A percentile compares a stretch with the other conserved stretches of the same genome.
Evolutionary conservation across 2,113 vertebrate genomes (phyloP).

Genomic region (Coryphaenoides rupestris): DNA sequence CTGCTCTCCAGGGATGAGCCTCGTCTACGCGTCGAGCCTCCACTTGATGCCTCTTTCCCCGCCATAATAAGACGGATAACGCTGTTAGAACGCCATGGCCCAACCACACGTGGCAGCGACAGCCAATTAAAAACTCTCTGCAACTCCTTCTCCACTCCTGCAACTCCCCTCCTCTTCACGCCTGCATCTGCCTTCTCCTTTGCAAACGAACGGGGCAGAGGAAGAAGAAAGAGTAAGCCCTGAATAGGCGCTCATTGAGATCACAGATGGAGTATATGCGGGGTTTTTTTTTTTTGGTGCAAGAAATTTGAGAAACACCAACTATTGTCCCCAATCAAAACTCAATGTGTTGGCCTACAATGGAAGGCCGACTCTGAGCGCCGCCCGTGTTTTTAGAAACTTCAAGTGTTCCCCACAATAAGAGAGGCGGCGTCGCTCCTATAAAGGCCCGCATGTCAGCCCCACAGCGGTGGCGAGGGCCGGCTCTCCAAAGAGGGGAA

Average conservation of each 20-base stretch:
- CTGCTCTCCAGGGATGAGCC: too few species aligned
- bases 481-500: conserved; percentile 57
- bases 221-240: conserved; percentile 70
- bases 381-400: conserved; percentile 94
- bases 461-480: conserved; percentile 67
- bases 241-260: conserved; percentile 91
- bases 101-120: conserved; percentile 70
- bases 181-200: conserved; percentile 94
- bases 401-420: conserved; percentile 82
- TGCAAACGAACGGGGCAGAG: conserved; percentile 81
- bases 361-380: conserved; percentile 87
- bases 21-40: too few species aligned
- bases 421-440: conserved; percentile 55
- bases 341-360: conserved; percentile 91
- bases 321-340: conserved; percentile 97
- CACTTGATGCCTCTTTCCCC: too few species aligned
- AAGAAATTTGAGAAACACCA: conserved; percentile 97
- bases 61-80: too few species aligned
- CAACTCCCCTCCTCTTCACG: too few species aligned
- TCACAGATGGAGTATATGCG: conserved; percentile 98
- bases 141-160: conserved; percentile 60
- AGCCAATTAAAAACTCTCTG: conserved; percentile 90
- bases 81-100: conserved; percentile 1
- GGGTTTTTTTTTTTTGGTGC: conserved; percentile 91
- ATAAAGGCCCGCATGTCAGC: conserved; percentile 90